Evolutionary conservation across 2,113 vertebrate species (phyloP).

Genomic region (Psophia crepitans): DNA sequence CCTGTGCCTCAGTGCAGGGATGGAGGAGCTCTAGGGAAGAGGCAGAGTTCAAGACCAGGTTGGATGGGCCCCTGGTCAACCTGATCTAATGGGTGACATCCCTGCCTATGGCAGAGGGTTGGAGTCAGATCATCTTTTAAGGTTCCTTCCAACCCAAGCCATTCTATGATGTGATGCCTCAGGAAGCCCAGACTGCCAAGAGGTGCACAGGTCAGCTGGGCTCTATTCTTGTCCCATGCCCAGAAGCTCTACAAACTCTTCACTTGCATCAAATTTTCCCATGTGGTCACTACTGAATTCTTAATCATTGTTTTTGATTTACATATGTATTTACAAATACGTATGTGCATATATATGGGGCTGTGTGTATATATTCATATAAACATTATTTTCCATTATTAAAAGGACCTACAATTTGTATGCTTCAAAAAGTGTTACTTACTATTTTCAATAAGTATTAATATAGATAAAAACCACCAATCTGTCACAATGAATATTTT

Average conservation of each 20-base stretch:
- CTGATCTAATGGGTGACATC: too few species aligned
- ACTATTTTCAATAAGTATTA: not conserved
- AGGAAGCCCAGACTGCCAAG: not conserved
- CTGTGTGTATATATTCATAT: not conserved
- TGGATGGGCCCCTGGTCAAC: too few species aligned
- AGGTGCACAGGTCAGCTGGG: not conserved
- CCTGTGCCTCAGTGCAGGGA: not conserved
- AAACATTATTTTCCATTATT: not conserved
- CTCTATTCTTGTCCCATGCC: not conserved
- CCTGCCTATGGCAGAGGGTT: too few species aligned
- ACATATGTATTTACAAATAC: too few species aligned
- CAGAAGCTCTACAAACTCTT: not conserved
- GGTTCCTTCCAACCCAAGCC: too few species aligned
- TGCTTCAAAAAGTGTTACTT: not conserved
- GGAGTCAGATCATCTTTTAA: too few species aligned
- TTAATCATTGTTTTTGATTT: not conserved
- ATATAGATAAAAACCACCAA: not conserved
- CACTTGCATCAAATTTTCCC: not conserved
- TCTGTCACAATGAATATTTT: not conserved
- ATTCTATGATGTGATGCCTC: not conserved
- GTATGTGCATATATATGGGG: fast-evolving
- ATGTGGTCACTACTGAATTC: fast-evolving
- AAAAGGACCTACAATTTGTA: not conserved
- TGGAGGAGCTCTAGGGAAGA: not conserved
- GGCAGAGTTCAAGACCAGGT: too few species aligned